phyloP scores from a whole-genome alignment of 2,797 vertebrate species.

The Artibeus lituratus region DNA sequence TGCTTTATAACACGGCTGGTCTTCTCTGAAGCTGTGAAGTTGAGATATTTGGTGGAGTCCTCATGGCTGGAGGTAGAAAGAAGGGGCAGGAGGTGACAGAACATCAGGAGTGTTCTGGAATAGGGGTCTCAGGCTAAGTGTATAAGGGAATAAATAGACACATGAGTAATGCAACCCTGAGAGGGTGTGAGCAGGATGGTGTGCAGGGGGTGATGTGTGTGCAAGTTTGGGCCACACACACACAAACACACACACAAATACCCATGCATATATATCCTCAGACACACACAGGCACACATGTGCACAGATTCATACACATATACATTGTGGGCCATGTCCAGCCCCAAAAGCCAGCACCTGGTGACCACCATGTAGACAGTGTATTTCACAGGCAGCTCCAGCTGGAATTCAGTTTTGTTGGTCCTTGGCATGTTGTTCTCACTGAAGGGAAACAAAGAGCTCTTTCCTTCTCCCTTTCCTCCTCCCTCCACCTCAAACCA shows the following conservation, averaged over 20 bases:
- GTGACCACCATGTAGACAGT: constrained; percentile 81
- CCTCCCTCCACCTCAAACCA: neutral
- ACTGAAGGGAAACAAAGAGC: constrained; percentile 57
- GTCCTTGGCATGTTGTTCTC: constrained; percentile 67
- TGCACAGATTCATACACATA: neutral
- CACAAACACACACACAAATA: neutral
- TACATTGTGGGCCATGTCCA: neutral
- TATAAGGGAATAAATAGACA: neutral
- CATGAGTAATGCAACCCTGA: neutral
- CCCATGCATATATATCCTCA: neutral
- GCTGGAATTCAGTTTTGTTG: constrained; percentile 64
- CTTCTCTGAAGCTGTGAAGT: constrained; percentile 82
- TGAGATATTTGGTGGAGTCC: constrained; percentile 83
- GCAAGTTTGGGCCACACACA: neutral
- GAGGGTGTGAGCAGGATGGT: neutral
- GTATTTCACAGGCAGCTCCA: constrained; percentile 85
- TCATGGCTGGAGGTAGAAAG: constrained; percentile 76
- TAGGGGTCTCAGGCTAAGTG: neutral
- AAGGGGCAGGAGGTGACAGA: neutral
- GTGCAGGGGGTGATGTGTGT: neutral
- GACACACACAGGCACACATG: neutral
- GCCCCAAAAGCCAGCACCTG: constrained; percentile 70
- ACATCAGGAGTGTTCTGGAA: neutral
- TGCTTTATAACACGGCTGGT: constrained; percentile 80
- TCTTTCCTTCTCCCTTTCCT: neutral